Evolutionary conservation across 2,113 vertebrate genomes (phyloP), one percentile per base, ranked within the genome.

Genomic region (Atlantisia rogersi): DNA sequence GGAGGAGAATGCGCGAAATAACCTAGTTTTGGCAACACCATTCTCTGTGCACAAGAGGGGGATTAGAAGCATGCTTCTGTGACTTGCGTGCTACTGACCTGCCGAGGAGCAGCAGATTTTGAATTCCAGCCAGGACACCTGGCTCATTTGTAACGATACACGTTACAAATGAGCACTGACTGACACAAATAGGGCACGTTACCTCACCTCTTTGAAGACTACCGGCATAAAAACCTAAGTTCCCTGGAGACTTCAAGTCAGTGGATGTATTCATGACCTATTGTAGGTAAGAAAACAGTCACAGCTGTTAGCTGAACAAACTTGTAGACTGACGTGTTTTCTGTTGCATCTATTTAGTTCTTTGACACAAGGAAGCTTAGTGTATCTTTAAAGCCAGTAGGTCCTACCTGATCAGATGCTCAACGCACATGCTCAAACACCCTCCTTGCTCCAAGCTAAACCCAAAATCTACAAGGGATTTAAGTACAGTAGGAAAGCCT

Each of bases 171-270:
- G 2, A 85, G 52, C 32, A 37, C 82, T 39, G 40, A n/a, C 65
- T 85, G 79, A 76, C 75, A 71, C 42, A 85, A 63, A 55, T 25
- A 73, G 58, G 35, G 22, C 73, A 20, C 39, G 25, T 79, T 64
- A 88, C 86, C 35, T 94, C 83, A 90, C 35, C 64, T 39, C 80
- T 80, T 76, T 69, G 62, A 79, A 50, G 58, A 26, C 21, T 1
- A 37, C 70, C 11, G 3, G 60, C 91, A 68, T 32, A 73, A 86
- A 90, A 73, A 48, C 11, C 37, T 26, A 4, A 64, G 35, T 7
- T 86, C 76, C 70, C 82, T 63, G 42, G 75, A 90, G 79, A 40
- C 56, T 56, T 93, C 35, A 77, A 62, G 32, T 52, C 44, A 86
- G 86, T 26, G 31, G 39, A 82, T 26, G 22, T 32, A 42, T 76